Base-by-base conservation (phyloP, 2,888 invertebrate species). In the Heteropelma amictum region DNA sequence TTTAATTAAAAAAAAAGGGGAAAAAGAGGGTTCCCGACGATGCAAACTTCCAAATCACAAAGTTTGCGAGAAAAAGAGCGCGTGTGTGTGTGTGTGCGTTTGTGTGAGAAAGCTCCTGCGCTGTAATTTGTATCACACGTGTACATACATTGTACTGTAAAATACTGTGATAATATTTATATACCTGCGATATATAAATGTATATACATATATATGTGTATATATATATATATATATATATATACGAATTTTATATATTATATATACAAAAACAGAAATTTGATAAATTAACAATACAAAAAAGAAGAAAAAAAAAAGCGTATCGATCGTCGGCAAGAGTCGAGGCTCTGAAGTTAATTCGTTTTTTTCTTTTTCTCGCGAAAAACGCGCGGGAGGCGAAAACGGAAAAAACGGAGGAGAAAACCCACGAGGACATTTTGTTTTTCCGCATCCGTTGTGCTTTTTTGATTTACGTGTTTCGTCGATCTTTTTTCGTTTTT, bases 131-230 rank as follows among this genome's bases (percentile, higher is more conserved):
- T 83, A 82, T 85, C 82, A 85, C 84, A 83, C 81, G 81, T 87
- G 85, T 87, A 86, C 84, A 86, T 87, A 86, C 54, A 74, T 76
- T 84, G 83, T 86, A 87, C 82, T 87, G 86, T 87, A 87, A 86
- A 86, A 87, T 87, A 87, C 87, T 87, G 87, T 87, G 87, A 87
- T 87, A 87, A 87, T 87, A 87, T 87, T 87, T 87, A 87, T 87
- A 86, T 84, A 75, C 75, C 75, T 70, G 63, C 76, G 61, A 75
- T 74, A 64, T 53, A 40, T 60, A 69, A 42, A 8, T 42, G 19
- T 58, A 35, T 54, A 30, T 71, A 64, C 35, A 68, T 68, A 60
- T n/a, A 42, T 69, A 56, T 45, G 42, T 53, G 68, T 56, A 6
- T 26, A 26, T 49, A 26, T 54, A 33, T 72, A 60, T 40, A 64